phyloP scores from a whole-genome alignment of 1,140 invertebrate genomes.

The Helicoverpa zea region DNA sequence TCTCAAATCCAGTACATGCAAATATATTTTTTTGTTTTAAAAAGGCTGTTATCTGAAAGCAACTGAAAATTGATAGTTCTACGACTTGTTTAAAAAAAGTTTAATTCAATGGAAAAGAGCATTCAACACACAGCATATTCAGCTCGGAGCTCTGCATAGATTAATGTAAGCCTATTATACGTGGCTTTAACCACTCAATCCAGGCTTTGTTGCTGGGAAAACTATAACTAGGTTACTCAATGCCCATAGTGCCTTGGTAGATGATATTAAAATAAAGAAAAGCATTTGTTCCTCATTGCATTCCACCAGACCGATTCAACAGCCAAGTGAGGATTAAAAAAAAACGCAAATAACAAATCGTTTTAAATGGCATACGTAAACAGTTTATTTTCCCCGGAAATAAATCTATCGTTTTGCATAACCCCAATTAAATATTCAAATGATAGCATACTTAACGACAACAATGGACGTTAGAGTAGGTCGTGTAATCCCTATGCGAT shows the following conservation, averaged over 20 bases:
- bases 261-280: too few species aligned
- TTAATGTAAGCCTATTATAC: constrained; percentile 1
- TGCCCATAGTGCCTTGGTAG: too few species aligned
- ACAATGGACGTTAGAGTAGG: constrained; percentile 15
- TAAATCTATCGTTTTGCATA: neutral
- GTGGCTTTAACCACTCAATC: neutral
- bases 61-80: too few species aligned
- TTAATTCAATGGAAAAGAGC: neutral
- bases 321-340: neutral
- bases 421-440: constrained; percentile 26
- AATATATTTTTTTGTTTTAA: too few species aligned
- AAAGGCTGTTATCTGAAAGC: too few species aligned
- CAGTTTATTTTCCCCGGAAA: neutral
- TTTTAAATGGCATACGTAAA: neutral
- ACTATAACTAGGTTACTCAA: too few species aligned
- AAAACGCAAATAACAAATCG: neutral
- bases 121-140: neutral
- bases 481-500: constrained; percentile 8
- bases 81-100: too few species aligned
- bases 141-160: neutral
- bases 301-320: neutral
- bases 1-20: too few species aligned
- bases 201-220: too few species aligned
- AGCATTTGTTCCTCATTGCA: too few species aligned
- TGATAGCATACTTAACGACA: constrained; percentile 7